Evolutionary conservation across 1,140 invertebrate species (phyloP).

Genomic region (Cotesia chilonis): DNA sequence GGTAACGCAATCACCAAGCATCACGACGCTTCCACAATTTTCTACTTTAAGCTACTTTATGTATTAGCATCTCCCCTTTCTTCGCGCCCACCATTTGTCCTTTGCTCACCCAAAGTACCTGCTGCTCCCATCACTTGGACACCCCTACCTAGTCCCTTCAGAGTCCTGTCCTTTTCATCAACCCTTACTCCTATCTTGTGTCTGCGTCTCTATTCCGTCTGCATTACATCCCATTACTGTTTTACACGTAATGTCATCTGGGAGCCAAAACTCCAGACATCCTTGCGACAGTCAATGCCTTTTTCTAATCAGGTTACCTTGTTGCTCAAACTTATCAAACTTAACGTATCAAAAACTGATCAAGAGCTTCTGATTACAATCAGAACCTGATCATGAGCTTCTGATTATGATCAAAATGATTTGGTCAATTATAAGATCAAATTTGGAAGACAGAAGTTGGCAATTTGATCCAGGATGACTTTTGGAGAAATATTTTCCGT

Average conservation of each 20-base stretch:
- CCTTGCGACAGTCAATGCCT: slow-evolving; percentile 12
- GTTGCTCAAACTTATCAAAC: slow-evolving; percentile 60
- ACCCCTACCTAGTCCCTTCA: slow-evolving; percentile 12
- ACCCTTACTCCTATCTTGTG: slow-evolving; percentile 31
- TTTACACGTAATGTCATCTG: slow-evolving; percentile 14
- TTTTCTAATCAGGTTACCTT: slow-evolving; percentile 62
- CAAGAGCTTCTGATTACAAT: not conserved
- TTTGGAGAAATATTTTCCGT: too few relatives aligned
- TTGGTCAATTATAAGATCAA: too few relatives aligned
- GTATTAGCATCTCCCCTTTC: slow-evolving; percentile 59
- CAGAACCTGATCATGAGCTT: not conserved
- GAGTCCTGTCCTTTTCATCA: slow-evolving; percentile 31
- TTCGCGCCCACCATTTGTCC: not conserved
- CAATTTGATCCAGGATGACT: too few relatives aligned
- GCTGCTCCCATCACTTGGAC: slow-evolving; percentile 2
- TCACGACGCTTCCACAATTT: slow-evolving; percentile 68
- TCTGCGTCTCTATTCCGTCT: slow-evolving; percentile 3
- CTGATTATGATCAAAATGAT: too few relatives aligned
- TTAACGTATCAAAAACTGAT: too few relatives aligned
- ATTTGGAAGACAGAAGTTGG: too few relatives aligned
- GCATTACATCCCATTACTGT: not conserved
- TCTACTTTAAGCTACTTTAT: slow-evolving; percentile 69
- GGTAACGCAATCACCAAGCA: slow-evolving; percentile 67
- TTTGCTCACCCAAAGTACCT: slow-evolving; percentile 26
- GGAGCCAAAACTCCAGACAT: slow-evolving; percentile 25